A percentile compares a stretch with the other conserved stretches of the same genome.
These are phyloP conservation scores for Pristionchus mayeri DNA, from an alignment of 2,888 invertebrate species.

Conservation along the genomic window DNA sequence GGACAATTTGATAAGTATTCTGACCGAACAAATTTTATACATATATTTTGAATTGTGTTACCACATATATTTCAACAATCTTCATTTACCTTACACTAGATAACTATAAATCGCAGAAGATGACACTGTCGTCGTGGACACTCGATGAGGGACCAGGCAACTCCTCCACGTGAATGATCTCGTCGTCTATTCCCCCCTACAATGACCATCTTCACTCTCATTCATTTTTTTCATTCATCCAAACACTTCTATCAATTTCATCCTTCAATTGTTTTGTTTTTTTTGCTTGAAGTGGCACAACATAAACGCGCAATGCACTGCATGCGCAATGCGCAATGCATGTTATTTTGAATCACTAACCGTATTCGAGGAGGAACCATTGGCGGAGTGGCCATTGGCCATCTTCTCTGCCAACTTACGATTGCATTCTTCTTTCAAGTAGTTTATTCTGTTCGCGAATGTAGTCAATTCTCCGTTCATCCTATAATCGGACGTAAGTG, in stretches of 20 bases:
- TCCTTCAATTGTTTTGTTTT: neutral
- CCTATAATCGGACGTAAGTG: neutral
- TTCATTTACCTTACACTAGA: neutral
- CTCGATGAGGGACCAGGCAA: neutral
- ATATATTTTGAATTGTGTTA: too few relatives aligned
- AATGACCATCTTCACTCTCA: too few relatives aligned
- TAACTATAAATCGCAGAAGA: neutral
- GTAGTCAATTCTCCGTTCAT: neutral
- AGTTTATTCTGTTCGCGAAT: neutral
- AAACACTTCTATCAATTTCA: neutral
- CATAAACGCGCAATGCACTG: too few relatives aligned
- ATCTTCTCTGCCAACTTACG: constrained; percentile 1
- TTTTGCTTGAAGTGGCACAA: too few relatives aligned
- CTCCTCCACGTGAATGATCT: neutral
- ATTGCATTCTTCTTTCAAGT: neutral
- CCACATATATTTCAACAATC: neutral
- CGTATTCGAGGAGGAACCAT: neutral
- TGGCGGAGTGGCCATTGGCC: neutral
- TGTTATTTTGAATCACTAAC: neutral
- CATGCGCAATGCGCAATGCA: too few relatives aligned
- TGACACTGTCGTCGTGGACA: neutral
- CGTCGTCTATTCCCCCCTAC: neutral
- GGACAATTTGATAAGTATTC: too few relatives aligned
- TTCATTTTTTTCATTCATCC: too few relatives aligned
- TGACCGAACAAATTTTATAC: too few relatives aligned